These are phyloP conservation scores for Holothuria leucospilota DNA, from an alignment of 53 echinoderm and acorn worm species.

Conservation along the genomic window DNA sequence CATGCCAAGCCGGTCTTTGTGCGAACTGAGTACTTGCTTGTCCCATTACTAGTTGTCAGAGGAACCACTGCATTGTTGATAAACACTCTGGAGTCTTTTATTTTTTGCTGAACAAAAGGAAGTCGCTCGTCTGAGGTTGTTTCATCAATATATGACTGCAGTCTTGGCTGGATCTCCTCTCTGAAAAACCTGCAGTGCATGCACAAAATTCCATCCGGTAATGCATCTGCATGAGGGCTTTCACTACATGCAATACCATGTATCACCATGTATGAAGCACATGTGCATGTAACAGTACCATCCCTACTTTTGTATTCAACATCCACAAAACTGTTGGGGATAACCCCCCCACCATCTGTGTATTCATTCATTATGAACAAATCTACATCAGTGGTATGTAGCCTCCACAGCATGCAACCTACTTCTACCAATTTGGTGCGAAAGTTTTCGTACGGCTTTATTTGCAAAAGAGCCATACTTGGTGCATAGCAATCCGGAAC, in stretches of 20 bases:
- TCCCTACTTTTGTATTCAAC: background rate
- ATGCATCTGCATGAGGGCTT: background rate
- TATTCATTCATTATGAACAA: constrained; percentile 41
- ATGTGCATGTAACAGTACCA: background rate
- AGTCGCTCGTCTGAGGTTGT: background rate
- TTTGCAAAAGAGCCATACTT: background rate
- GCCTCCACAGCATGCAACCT: constrained; percentile 5
- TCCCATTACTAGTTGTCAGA: background rate
- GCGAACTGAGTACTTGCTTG: constrained; percentile 22
- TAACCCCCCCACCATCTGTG: constrained; percentile 1
- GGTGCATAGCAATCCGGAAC: constrained; percentile 15
- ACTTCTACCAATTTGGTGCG: constrained; percentile 17
- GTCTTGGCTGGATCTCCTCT: constrained; percentile 15
- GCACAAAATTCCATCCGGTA: constrained; percentile 12
- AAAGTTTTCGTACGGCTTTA: background rate
- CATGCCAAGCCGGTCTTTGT: constrained; percentile 3
- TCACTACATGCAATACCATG: constrained; percentile 12
- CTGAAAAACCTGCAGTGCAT: constrained; percentile 30
- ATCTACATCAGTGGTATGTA: background rate
- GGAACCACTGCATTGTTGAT: constrained; percentile 20
- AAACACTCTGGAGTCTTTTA: background rate
- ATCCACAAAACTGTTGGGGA: constrained; percentile 31
- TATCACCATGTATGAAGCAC: background rate
- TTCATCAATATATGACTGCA: background rate
- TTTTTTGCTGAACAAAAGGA: background rate